Evolutionary conservation across 2,888 invertebrate species (phyloP).

Genomic region (Syritta pipiens): DNA sequence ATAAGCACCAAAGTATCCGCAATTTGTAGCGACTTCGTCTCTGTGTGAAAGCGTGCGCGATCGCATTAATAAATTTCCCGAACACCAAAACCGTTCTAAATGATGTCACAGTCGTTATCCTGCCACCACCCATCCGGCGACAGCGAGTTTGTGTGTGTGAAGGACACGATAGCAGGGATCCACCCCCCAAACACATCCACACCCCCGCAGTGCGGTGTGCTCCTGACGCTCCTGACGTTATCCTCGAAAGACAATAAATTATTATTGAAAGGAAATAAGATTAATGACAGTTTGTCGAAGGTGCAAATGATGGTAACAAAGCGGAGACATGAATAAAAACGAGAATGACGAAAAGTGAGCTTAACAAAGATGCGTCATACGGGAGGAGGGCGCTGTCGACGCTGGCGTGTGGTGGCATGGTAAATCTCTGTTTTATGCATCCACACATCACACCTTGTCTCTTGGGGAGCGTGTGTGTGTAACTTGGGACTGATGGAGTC

Average conservation of each 20-base stretch:
- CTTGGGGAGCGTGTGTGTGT: conserved; percentile 16
- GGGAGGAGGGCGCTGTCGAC: neutral
- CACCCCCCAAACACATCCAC: neutral
- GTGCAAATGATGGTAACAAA: conserved; percentile 69
- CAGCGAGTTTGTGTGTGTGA: conserved; percentile 25
- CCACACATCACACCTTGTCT: conserved; percentile 42
- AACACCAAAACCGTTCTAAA: conserved; percentile 67
- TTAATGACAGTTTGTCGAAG: conserved; percentile 70
- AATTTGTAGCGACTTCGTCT: conserved; percentile 55
- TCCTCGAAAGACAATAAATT: conserved; percentile 68
- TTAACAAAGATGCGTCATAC: conserved; percentile 51
- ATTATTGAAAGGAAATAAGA: conserved; percentile 69
- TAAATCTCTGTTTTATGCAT: conserved; percentile 67
- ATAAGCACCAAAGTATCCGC: conserved; percentile 52
- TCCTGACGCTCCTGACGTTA: conserved; percentile 67
- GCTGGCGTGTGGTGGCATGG: conserved; percentile 11
- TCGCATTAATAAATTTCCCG: conserved; percentile 68
- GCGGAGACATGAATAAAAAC: conserved; percentile 65
- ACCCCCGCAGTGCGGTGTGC: too few relatives aligned
- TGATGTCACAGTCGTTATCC: conserved; percentile 68
- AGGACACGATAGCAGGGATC: neutral
- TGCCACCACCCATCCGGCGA: conserved; percentile 27
- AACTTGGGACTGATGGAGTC: conserved; percentile 38
- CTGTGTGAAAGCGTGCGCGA: conserved; percentile 34
- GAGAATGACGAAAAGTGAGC: conserved; percentile 65